Conservation (phyloP, 2,113 vertebrate species). For the Sander vitreus region DNA sequence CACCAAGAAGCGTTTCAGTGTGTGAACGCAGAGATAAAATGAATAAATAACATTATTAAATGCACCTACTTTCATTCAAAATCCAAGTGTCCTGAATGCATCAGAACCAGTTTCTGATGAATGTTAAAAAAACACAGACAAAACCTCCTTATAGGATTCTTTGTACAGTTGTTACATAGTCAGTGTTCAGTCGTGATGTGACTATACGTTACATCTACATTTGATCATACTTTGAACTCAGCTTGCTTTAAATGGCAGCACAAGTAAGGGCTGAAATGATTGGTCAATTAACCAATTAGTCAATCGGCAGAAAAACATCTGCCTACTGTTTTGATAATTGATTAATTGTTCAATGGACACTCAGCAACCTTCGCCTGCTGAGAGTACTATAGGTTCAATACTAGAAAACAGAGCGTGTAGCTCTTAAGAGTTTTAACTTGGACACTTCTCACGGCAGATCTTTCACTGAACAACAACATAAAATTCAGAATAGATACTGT, state of each 20-base stretch:
- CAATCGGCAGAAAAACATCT: background rate
- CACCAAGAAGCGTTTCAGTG: background rate
- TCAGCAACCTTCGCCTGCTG: background rate
- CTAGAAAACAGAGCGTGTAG: background rate
- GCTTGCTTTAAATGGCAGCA: background rate
- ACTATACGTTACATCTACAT: background rate
- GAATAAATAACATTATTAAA: background rate
- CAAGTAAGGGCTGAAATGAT: background rate
- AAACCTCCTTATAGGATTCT: background rate
- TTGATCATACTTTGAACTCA: background rate
- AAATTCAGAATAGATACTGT: too few relatives aligned
- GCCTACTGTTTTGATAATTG: too few relatives aligned
- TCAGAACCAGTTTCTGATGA: background rate
- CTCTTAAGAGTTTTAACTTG: background rate
- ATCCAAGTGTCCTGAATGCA: background rate
- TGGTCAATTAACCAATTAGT: background rate
- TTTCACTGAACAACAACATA: background rate
- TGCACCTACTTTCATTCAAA: background rate
- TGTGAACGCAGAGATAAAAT: background rate
- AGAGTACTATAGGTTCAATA: slow-evolving; percentile 1
- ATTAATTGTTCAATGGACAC: background rate
- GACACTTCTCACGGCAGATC: background rate
- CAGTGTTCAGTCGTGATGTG: background rate
- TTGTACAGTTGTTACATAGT: background rate
- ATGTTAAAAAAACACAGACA: slow-evolving; percentile 4